Evolutionary conservation across 2,113 vertebrate genomes (phyloP).

Genomic region (Callipepla californica): DNA sequence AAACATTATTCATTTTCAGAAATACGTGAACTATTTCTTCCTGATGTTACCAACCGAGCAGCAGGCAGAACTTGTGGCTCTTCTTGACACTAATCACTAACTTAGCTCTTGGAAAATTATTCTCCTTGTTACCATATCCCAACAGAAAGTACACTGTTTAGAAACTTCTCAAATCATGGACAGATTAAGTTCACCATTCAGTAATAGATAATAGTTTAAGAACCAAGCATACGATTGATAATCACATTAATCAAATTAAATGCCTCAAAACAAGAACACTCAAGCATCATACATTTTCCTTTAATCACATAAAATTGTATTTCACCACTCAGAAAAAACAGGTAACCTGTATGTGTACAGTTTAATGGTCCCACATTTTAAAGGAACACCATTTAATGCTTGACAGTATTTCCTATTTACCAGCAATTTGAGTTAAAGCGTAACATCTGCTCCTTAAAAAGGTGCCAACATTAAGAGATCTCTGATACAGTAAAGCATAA

Average conservation of each 20-base stretch:
- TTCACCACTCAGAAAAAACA: background rate
- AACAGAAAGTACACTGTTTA: background rate
- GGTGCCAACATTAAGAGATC: background rate
- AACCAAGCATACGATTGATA: fast-evolving
- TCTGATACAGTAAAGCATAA: background rate
- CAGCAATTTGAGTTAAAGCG: background rate
- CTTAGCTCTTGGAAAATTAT: background rate
- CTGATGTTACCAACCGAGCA: background rate
- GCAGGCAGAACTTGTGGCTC: background rate
- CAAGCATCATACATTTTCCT: background rate
- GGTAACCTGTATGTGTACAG: background rate
- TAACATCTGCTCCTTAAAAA: background rate
- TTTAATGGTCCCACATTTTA: background rate
- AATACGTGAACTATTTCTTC: background rate
- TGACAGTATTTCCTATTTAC: background rate
- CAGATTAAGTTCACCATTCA: background rate
- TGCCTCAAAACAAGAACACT: background rate
- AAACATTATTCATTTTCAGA: background rate
- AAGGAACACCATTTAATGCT: background rate
- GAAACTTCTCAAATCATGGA: background rate
- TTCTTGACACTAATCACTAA: background rate
- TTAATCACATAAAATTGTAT: background rate
- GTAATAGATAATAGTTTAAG: background rate
- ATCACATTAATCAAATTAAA: background rate
- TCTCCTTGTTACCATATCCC: background rate